Conservation (phyloP, 2,113 vertebrate species). For the Dicerorhinus sumatrensis region DNA sequence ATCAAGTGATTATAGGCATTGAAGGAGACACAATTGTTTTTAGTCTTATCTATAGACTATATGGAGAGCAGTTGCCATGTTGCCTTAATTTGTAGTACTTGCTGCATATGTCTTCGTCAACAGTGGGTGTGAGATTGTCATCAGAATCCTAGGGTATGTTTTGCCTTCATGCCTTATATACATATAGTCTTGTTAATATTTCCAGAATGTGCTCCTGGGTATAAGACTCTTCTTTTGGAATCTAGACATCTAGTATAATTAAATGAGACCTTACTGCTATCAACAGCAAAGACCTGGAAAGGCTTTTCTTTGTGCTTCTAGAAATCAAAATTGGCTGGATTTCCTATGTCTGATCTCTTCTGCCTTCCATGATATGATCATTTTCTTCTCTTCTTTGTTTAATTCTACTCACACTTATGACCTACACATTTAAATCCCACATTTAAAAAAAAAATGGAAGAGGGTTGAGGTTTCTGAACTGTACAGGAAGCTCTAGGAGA, state of each 20-base stretch:
- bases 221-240: neutral
- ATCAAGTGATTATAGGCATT: neutral
- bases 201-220: neutral
- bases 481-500: neutral
- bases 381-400: conserved; percentile 7
- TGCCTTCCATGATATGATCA: neutral
- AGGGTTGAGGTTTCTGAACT: neutral
- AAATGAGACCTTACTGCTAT: neutral
- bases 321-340: conserved; percentile 30
- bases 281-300: neutral
- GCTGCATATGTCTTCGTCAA: neutral
- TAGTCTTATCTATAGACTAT: neutral
- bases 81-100: neutral
- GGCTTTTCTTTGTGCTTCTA: neutral
- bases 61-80: neutral
- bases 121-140: neutral
- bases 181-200: neutral
- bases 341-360: neutral
- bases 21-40: neutral
- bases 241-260: neutral
- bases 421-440: neutral
- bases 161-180: neutral
- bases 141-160: neutral
- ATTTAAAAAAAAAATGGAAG: neutral
- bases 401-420: neutral